Conservation (phyloP, 2,888 invertebrate species). For the Zeuzera pyrina region DNA sequence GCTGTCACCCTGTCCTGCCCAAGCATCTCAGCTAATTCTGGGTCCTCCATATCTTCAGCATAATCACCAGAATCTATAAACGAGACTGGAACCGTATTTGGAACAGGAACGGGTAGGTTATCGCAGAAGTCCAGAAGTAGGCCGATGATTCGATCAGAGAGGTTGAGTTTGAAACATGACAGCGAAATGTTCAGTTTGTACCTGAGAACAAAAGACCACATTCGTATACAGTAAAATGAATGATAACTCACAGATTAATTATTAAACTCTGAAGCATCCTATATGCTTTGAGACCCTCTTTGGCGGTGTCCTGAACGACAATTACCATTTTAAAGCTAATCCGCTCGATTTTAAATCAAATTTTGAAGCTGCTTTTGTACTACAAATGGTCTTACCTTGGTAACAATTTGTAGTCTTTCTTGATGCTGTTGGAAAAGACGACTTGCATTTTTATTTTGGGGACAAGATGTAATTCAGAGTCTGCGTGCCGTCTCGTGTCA, state of each 20-base stretch:
- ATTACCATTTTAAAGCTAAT: no score
- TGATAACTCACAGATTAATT: no score
- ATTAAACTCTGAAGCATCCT: no score
- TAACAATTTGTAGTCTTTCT: slow-evolving; percentile 78
- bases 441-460: slow-evolving; percentile 78
- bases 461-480: slow-evolving; percentile 82
- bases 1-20: slow-evolving; percentile 39
- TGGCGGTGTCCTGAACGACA: no score
- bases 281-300: no score
- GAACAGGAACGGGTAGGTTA: slow-evolving; percentile 56
- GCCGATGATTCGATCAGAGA: slow-evolving; percentile 81
- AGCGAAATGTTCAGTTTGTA: slow-evolving; percentile 83
- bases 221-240: no score
- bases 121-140: slow-evolving; percentile 76
- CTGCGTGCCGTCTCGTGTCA: slow-evolving; percentile 77
- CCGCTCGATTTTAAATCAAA: no score
- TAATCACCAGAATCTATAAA: slow-evolving; percentile 60
- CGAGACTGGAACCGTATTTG: slow-evolving; percentile 60
- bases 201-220: no score
- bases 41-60: slow-evolving; percentile 41
- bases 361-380: no score
- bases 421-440: slow-evolving; percentile 82
- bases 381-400: no score
- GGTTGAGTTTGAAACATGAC: slow-evolving; percentile 80
- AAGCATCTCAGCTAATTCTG: slow-evolving; percentile 34